These are phyloP conservation scores for Scomber scombrus DNA, from an alignment of 2,113 vertebrate species.

Conservation along the genomic window DNA sequence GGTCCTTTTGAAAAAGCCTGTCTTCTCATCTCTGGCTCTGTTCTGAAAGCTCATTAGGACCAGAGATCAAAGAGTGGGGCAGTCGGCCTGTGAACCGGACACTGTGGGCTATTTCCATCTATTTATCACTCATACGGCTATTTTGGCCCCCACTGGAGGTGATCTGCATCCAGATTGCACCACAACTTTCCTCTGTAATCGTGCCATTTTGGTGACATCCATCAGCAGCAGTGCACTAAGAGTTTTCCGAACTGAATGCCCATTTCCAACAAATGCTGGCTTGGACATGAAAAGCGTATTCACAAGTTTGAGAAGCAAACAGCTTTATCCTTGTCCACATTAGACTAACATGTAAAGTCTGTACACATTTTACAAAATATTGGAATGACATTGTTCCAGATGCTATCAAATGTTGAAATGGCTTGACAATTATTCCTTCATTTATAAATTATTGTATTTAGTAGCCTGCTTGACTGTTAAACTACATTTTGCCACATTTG, in stretches of 20 bases:
- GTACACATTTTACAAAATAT: neutral
- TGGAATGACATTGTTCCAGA: neutral
- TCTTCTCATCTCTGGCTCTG: conserved; percentile 77
- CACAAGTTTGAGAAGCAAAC: conserved; percentile 11
- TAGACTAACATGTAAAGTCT: neutral
- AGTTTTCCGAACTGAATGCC: conserved; percentile 10
- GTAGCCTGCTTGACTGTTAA: neutral
- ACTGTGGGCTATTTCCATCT: conserved; percentile 75
- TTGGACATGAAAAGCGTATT: conserved; percentile 39
- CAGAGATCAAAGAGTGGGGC: conserved; percentile 80
- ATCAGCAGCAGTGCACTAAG: conserved; percentile 32
- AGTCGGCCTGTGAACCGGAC: conserved; percentile 71
- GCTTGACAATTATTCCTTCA: neutral
- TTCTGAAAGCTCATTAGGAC: conserved; percentile 83
- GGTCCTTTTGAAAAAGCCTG: conserved; percentile 67
- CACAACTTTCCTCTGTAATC: conserved; percentile 67
- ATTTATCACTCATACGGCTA: conserved; percentile 70
- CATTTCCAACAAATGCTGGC: conserved; percentile 43
- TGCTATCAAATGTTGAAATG: neutral
- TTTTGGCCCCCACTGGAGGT: conserved; percentile 69
- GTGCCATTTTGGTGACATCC: conserved; percentile 62
- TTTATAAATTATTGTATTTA: neutral
- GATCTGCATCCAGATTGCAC: conserved; percentile 68
- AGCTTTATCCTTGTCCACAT: conserved; percentile 10
- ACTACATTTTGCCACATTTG: conserved; percentile 13